phyloP scores from a whole-genome alignment of 2,113 vertebrate genomes.

The Tamias sibiricus region DNA sequence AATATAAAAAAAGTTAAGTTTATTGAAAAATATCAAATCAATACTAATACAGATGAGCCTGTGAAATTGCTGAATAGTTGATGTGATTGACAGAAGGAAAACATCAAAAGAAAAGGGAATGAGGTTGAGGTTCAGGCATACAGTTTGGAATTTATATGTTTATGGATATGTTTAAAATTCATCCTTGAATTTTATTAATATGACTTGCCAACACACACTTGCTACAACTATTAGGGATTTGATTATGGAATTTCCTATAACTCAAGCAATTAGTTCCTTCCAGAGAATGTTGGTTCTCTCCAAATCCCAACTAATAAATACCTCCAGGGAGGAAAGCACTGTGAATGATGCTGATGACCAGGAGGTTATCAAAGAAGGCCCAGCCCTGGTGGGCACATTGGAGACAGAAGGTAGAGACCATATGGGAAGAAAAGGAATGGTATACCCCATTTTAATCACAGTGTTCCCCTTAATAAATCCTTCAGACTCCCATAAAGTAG shows the following conservation, averaged over 20 bases:
- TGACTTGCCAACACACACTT: slow-evolving; percentile 82
- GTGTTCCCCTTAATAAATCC: neutral
- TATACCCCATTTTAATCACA: slow-evolving; percentile 13
- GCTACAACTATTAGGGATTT: slow-evolving; percentile 56
- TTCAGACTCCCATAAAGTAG: neutral
- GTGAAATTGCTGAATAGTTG: neutral
- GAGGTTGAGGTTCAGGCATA: neutral
- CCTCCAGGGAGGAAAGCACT: slow-evolving; percentile 61
- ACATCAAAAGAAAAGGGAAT: neutral
- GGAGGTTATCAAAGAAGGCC: slow-evolving; percentile 61
- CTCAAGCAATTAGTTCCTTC: slow-evolving; percentile 78
- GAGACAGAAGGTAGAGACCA: slow-evolving; percentile 37
- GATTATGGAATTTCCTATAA: slow-evolving; percentile 82
- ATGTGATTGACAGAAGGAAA: slow-evolving; percentile 16
- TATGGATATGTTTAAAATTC: slow-evolving; percentile 65
- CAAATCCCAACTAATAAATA: slow-evolving; percentile 66
- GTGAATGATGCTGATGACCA: slow-evolving; percentile 73
- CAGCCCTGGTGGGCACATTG: neutral
- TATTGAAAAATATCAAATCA: neutral
- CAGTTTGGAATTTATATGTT: too few relatives aligned
- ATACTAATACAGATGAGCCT: neutral
- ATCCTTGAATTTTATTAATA: slow-evolving; percentile 81
- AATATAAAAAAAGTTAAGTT: neutral
- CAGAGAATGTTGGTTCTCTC: slow-evolving; percentile 77
- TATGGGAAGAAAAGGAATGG: neutral